phyloP scores from a whole-genome alignment of 2,888 invertebrate species.

The Doris montereyensis region DNA sequence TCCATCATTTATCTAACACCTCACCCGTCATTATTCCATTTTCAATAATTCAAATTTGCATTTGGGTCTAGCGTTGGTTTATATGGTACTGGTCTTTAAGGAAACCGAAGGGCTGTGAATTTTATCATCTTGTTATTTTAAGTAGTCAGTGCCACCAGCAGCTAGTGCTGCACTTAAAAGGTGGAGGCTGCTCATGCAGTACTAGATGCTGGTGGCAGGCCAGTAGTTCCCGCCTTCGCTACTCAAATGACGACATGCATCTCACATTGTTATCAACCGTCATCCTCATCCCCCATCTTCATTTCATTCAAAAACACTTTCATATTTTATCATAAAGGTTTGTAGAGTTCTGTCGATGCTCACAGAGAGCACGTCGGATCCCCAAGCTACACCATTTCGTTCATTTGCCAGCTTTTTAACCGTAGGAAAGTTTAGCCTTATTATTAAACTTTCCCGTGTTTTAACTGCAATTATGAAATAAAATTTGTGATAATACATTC shows the following conservation, averaged over 20 bases:
- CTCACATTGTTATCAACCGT: neutral
- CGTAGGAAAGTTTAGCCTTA: constrained; percentile 24
- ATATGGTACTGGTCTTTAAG: constrained; percentile 27
- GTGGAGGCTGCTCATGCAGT: too few species aligned
- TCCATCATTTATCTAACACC: too few species aligned
- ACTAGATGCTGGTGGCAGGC: constrained; percentile 17
- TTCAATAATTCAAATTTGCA: constrained; percentile 22
- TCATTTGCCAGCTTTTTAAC: constrained; percentile 23
- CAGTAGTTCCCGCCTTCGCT: constrained; percentile 37
- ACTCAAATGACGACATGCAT: constrained; percentile 28
- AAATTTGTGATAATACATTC: constrained; percentile 44
- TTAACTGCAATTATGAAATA: constrained; percentile 41
- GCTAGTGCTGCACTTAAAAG: constrained; percentile 1
- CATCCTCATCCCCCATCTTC: constrained; percentile 29
- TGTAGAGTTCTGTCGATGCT: neutral
- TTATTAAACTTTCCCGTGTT: constrained; percentile 41
- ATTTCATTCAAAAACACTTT: neutral
- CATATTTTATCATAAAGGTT: neutral
- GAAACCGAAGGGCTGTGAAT: constrained; percentile 43
- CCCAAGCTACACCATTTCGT: neutral
- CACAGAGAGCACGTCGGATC: neutral
- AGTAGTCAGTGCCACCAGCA: constrained; percentile 1
- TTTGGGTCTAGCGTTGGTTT: constrained; percentile 27
- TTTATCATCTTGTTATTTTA: constrained; percentile 11
- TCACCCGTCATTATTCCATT: constrained; percentile 32